phyloP scores from a whole-genome alignment of 2,797 vertebrate genomes.

The Ceryle rudis region DNA sequence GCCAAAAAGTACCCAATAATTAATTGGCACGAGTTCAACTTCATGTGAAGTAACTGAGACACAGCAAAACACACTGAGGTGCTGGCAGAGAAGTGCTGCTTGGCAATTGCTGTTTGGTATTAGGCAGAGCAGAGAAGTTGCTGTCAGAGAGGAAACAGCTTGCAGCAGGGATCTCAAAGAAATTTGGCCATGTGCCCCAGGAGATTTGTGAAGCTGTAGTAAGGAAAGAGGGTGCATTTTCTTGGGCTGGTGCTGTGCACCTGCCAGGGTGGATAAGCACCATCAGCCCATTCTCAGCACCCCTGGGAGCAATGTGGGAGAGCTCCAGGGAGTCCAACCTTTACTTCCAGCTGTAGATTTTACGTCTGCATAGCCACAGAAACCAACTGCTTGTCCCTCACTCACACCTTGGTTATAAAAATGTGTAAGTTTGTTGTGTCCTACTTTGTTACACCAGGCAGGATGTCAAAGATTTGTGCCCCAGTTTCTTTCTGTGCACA shows the following conservation, averaged over 20 bases:
- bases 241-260: neutral
- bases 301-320: neutral
- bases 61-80: neutral
- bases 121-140: neutral
- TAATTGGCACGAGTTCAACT: neutral
- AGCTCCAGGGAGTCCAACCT: fast-evolving
- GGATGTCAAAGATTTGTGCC: neutral
- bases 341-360: neutral
- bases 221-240: neutral
- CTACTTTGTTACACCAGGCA: neutral
- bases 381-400: neutral
- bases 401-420: neutral
- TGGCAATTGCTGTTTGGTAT: neutral
- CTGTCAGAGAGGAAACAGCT: neutral
- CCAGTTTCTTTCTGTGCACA: neutral
- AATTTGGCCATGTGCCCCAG: neutral
- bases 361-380: neutral
- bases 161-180: neutral
- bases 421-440: neutral
- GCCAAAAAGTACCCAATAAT: neutral
- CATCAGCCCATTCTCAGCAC: neutral
- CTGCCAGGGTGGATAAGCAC: fast-evolving
- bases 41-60: neutral
- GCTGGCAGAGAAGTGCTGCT: neutral
- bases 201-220: neutral